Conservation (phyloP, 2,888 invertebrate species). For the Eristalinus aeneus region DNA sequence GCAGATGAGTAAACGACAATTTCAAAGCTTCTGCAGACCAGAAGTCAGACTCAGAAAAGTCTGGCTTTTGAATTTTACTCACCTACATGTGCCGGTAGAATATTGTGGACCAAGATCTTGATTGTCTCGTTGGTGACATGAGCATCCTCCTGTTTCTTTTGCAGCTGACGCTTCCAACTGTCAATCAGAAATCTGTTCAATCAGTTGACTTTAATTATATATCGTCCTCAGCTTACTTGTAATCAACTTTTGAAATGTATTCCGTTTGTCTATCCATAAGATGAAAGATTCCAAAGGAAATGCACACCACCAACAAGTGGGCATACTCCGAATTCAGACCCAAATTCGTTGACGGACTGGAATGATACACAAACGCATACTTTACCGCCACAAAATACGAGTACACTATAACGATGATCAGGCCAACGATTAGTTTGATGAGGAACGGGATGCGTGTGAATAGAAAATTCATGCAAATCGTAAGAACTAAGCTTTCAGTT, state of each 20-base stretch:
- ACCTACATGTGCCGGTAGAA: constrained; percentile 96
- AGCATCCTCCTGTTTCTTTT: constrained; percentile 92
- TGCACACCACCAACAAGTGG: constrained; percentile 87
- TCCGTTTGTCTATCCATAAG: constrained; percentile 94
- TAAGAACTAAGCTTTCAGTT: constrained; percentile 83
- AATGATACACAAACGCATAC: constrained; percentile 82
- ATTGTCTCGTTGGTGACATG: constrained; percentile 93
- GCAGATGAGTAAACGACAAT: too few relatives aligned
- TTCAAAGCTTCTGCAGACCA: too few relatives aligned
- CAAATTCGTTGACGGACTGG: constrained; percentile 87
- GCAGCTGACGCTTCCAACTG: constrained; percentile 86
- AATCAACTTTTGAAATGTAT: constrained; percentile 93
- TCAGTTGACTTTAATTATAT: background rate
- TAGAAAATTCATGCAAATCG: constrained; percentile 86
- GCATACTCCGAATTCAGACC: constrained; percentile 85
- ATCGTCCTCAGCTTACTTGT: constrained; percentile 82
- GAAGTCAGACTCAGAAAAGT: too few relatives aligned
- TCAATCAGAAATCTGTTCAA: constrained; percentile 12
- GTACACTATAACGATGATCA: constrained; percentile 85
- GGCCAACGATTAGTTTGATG: constrained; percentile 88
- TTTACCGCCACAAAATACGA: constrained; percentile 86
- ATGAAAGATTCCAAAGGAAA: constrained; percentile 89
- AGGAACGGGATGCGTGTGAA: constrained; percentile 93
- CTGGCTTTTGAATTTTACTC: too few relatives aligned
- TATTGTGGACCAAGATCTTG: constrained; percentile 93